phyloP scores from a whole-genome alignment of 2,113 vertebrate genomes.

The Rynchops niger region DNA sequence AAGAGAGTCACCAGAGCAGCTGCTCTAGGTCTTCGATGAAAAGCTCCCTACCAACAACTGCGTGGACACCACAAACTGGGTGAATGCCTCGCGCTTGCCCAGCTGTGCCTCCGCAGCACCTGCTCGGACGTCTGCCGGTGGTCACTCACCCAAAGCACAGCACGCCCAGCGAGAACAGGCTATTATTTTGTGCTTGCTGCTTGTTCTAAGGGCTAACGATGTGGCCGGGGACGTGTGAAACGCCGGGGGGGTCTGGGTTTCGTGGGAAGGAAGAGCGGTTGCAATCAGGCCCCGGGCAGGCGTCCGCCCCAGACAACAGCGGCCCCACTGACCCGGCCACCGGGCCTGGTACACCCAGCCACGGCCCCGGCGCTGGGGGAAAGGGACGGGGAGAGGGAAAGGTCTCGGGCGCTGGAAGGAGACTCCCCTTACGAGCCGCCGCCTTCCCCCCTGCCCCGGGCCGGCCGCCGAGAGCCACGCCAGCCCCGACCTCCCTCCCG shows the following conservation, averaged over 20 bases:
- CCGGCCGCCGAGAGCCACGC: background rate
- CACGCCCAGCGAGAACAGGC: accelerated
- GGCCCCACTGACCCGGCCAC: background rate
- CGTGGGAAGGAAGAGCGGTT: accelerated
- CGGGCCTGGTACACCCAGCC: too few relatives aligned
- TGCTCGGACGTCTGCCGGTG: background rate
- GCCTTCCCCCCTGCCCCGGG: background rate
- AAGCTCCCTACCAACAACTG: background rate
- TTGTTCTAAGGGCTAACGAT: too few relatives aligned
- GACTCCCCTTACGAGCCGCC: accelerated
- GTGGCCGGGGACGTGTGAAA: background rate
- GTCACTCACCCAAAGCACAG: background rate
- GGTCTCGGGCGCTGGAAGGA: accelerated
- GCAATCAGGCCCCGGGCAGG: background rate
- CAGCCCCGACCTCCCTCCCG: background rate
- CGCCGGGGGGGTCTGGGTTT: too few relatives aligned
- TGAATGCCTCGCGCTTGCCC: accelerated
- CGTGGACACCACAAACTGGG: background rate
- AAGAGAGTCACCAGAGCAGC: background rate
- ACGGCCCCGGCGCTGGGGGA: too few relatives aligned
- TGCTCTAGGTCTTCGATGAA: accelerated
- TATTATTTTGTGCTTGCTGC: background rate
- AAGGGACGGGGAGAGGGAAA: background rate
- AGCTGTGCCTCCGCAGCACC: background rate
- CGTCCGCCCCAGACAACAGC: accelerated